These are phyloP conservation scores for Drosophila phalerata DNA, from an alignment of 2,888 invertebrate genomes.

Conservation along the genomic window DNA sequence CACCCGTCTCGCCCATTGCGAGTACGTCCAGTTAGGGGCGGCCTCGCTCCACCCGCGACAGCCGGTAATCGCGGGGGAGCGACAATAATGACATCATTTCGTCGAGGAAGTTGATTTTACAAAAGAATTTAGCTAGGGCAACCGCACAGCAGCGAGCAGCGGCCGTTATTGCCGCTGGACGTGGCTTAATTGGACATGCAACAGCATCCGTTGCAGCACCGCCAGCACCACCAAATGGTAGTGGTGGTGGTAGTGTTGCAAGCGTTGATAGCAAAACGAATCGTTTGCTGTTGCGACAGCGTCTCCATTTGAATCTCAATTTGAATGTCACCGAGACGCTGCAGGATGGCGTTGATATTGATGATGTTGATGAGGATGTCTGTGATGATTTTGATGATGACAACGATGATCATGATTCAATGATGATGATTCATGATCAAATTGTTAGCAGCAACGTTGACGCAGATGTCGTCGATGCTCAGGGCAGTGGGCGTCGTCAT, in stretches of 20 bases:
- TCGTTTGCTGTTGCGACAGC: conserved; percentile 81
- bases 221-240: conserved; percentile 15
- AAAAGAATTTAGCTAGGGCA: conserved; percentile 85
- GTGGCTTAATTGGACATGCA: conserved; percentile 60
- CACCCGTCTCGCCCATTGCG: conserved; percentile 93
- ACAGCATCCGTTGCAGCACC: conserved; percentile 51
- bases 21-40: conserved; percentile 96
- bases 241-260: conserved; percentile 18
- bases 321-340: conserved; percentile 76
- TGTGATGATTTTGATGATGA: conserved; percentile 60
- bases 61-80: conserved; percentile 86
- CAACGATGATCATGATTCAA: conserved; percentile 48
- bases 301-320: conserved; percentile 82
- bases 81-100: conserved; percentile 86
- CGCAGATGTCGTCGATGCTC: conserved; percentile 59
- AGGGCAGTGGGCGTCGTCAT: conserved; percentile 65
- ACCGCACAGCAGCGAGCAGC: conserved; percentile 82
- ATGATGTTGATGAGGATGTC: conserved; percentile 77
- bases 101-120: conserved; percentile 86
- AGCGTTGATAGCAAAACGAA: conserved; percentile 62
- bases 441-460: conserved; percentile 34
- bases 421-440: conserved; percentile 36
- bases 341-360: conserved; percentile 79
- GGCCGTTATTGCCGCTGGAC: conserved; percentile 74
- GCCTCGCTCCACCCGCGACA: conserved; percentile 87